Evolutionary conservation across 2,888 invertebrate species (phyloP).

Genomic region (Eustalomyia histrio): DNA sequence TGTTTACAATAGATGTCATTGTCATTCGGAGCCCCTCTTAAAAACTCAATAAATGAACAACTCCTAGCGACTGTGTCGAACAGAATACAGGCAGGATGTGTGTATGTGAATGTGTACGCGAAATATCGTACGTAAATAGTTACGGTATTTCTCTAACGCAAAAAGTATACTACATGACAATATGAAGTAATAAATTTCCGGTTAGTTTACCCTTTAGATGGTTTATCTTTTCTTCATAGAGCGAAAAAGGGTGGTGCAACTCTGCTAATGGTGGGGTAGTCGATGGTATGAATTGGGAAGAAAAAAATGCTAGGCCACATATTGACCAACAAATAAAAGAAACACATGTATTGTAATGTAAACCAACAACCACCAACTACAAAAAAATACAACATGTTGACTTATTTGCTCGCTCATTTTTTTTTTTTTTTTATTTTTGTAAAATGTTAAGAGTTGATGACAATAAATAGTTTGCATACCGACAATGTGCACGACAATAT

Average conservation of each 20-base stretch:
- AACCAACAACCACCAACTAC: background rate
- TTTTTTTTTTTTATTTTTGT: no score
- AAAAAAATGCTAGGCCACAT: slow-evolving; percentile 46
- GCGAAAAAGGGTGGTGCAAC: slow-evolving; percentile 3
- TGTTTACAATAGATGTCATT: slow-evolving; percentile 67
- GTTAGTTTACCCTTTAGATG: slow-evolving; percentile 70
- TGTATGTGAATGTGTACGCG: slow-evolving; percentile 40
- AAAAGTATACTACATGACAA: slow-evolving; percentile 65
- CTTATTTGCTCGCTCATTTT: slow-evolving; percentile 48
- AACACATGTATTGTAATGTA: slow-evolving; percentile 4
- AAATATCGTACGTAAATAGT: slow-evolving; percentile 46
- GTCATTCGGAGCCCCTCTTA: slow-evolving; percentile 44
- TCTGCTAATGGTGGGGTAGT: slow-evolving; percentile 2
- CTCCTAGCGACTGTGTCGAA: background rate
- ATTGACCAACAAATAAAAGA: slow-evolving; percentile 52
- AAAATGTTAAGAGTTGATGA: slow-evolving; percentile 54
- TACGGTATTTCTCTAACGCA: slow-evolving; percentile 58
- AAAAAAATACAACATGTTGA: slow-evolving; percentile 33
- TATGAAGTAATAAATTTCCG: slow-evolving; percentile 75
- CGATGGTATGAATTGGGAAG: slow-evolving; percentile 28
- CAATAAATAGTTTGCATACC: slow-evolving; percentile 66
- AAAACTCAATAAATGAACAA: slow-evolving; percentile 57
- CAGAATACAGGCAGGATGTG: slow-evolving; percentile 18
- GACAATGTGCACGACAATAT: slow-evolving; percentile 56
- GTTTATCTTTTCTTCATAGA: slow-evolving; percentile 63